Conservation (phyloP, 2,113 vertebrate genomes). For the Ciconia stormi region DNA sequence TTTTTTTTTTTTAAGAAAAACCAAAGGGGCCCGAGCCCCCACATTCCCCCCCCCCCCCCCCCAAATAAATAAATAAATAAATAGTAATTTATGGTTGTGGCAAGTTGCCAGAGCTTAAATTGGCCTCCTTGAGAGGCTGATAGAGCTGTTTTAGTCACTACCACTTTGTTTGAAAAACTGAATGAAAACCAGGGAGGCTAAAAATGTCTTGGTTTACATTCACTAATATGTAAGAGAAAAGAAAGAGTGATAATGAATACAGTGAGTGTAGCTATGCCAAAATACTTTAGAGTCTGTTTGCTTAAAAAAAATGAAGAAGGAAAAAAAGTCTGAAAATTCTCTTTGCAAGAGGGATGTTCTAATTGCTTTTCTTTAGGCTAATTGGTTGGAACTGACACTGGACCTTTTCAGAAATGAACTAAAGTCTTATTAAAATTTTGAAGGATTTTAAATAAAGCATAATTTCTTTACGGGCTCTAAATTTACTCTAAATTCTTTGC, state of each 20-base stretch:
- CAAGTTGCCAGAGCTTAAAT: conserved; percentile 65
- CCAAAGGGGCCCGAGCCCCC: too few relatives aligned
- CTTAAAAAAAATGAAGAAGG: neutral
- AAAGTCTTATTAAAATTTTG: neutral
- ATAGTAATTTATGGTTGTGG: conserved; percentile 59
- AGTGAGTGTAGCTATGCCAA: neutral
- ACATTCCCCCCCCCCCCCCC: too few relatives aligned
- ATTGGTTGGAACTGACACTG: neutral
- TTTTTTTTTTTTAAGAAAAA: too few relatives aligned
- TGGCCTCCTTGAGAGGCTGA: conserved; percentile 51
- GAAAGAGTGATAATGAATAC: neutral
- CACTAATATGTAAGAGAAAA: conserved; percentile 10
- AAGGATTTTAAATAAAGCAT: neutral
- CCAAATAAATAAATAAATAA: conserved; percentile 25
- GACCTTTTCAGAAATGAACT: neutral
- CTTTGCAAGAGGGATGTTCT: neutral
- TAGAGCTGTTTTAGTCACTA: conserved; percentile 43
- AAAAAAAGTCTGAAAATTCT: neutral
- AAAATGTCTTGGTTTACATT: conserved; percentile 38
- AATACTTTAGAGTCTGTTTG: neutral
- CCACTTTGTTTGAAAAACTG: conserved; percentile 60
- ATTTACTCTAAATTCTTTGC: neutral
- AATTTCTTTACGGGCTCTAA: neutral
- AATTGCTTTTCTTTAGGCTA: neutral
- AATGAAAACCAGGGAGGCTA: conserved; percentile 56